Evolutionary conservation across 2,888 invertebrate genomes (phyloP).

Genomic region (Subacronicta megacephala): DNA sequence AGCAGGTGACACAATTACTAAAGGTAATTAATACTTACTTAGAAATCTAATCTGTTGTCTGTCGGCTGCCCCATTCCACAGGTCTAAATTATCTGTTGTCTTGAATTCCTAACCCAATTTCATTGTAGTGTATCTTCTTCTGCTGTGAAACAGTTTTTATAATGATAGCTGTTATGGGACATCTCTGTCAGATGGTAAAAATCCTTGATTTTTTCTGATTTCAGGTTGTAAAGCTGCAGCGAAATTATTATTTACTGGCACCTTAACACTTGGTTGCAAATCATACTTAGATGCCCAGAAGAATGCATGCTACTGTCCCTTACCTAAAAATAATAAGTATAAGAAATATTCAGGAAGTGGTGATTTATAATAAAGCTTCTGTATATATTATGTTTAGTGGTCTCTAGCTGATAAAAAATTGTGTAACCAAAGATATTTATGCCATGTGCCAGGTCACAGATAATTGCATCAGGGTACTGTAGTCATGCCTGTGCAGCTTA

Average conservation of each 20-base stretch:
- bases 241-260: constrained; percentile 95
- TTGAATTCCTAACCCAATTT: too few species aligned
- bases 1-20: constrained; percentile 91
- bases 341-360: constrained; percentile 87
- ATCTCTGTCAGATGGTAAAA: too few species aligned
- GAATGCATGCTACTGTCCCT: constrained; percentile 94
- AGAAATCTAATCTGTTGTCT: too few species aligned
- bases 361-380: constrained; percentile 65
- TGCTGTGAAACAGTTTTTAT: too few species aligned
- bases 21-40: constrained; percentile 81
- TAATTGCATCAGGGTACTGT: too few species aligned
- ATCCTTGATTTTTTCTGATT: constrained; percentile 63
- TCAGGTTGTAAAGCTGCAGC: constrained; percentile 95
- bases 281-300: constrained; percentile 95
- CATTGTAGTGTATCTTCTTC: too few species aligned
- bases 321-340: constrained; percentile 81
- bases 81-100: too few species aligned
- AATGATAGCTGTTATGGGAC: too few species aligned
- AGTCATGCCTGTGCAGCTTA: too few species aligned
- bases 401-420: constrained; percentile 22
- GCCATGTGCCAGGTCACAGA: too few species aligned
- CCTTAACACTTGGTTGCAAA: constrained; percentile 95
- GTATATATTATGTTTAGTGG: constrained; percentile 17
- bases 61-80: too few species aligned
- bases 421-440: too few species aligned